A percentile compares a stretch with the other conserved stretches of the same genome.
Evolutionary conservation across 1,140 invertebrate genomes (phyloP).

Genomic region (Acromyrmex echinatior): DNA sequence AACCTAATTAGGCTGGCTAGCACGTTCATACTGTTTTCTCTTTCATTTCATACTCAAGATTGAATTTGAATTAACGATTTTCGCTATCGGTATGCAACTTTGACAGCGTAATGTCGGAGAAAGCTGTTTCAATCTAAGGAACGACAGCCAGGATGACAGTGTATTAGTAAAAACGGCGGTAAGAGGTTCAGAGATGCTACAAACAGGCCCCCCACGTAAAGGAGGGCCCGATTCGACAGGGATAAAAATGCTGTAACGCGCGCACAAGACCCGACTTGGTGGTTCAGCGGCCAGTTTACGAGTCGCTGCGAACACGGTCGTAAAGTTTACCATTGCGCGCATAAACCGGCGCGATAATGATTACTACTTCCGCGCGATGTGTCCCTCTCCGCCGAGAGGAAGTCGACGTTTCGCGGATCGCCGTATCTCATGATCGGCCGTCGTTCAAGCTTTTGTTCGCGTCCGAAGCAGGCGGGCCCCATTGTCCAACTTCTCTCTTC

Average conservation of each 20-base stretch:
- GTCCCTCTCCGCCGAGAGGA: slow-evolving; percentile 43
- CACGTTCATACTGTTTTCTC: background rate
- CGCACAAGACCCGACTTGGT: slow-evolving; percentile 17
- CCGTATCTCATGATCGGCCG: slow-evolving; percentile 58
- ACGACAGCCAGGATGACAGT: slow-evolving; percentile 26
- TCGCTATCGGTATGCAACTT: slow-evolving; percentile 46
- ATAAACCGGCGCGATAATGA: slow-evolving; percentile 58
- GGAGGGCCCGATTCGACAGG: slow-evolving; percentile 28
- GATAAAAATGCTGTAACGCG: slow-evolving; percentile 50
- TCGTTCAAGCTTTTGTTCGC: slow-evolving; percentile 52
- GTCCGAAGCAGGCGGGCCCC: slow-evolving; percentile 8
- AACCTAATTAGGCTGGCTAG: background rate
- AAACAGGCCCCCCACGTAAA: background rate
- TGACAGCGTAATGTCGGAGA: slow-evolving; percentile 41
- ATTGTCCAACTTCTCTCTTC: slow-evolving; percentile 31
- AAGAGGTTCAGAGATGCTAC: background rate
- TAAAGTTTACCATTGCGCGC: slow-evolving; percentile 53
- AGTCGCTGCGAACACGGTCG: slow-evolving; percentile 32
- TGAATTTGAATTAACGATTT: slow-evolving; percentile 1
- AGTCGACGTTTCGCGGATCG: slow-evolving; percentile 55
- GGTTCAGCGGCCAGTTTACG: slow-evolving; percentile 46
- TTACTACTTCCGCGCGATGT: slow-evolving; percentile 54
- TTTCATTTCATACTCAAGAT: background rate
- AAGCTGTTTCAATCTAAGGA: background rate
- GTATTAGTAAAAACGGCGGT: slow-evolving; percentile 42